phyloP scores from a whole-genome alignment of 2,888 invertebrate genomes.

The Dysmachus trigonus region DNA sequence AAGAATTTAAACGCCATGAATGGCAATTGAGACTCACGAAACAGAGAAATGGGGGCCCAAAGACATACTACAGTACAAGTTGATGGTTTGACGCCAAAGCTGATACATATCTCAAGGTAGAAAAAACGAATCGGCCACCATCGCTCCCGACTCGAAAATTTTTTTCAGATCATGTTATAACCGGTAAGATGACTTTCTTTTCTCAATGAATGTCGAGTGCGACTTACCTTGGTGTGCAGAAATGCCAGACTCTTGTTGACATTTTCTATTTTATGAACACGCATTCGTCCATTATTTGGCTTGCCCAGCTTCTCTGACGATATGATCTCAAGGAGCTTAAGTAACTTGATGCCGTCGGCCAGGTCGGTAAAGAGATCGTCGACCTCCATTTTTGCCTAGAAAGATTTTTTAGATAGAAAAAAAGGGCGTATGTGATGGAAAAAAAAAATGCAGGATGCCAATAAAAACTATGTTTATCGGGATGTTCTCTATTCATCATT shows the following conservation, averaged over 20 bases:
- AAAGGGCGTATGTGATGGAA: neutral
- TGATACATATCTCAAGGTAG: neutral
- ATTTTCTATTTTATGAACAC: slow-evolving; percentile 99
- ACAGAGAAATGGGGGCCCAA: slow-evolving; percentile 35
- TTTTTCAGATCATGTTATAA: slow-evolving; percentile 9
- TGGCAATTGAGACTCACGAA: slow-evolving; percentile 32
- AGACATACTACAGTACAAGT: neutral
- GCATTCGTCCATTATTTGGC: slow-evolving; percentile 94
- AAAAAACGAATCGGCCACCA: neutral
- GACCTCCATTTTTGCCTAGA: slow-evolving; percentile 96
- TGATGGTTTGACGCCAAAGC: neutral
- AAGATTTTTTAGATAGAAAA: slow-evolving; percentile 42
- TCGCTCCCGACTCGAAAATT: neutral
- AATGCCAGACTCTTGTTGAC: slow-evolving; percentile 97
- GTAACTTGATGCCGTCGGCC: slow-evolving; percentile 90
- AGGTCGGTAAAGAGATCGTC: slow-evolving; percentile 96
- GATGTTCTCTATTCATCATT: neutral
- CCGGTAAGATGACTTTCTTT: slow-evolving; percentile 38
- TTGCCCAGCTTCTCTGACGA: slow-evolving; percentile 97
- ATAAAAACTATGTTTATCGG: slow-evolving; percentile 5
- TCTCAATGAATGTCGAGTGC: slow-evolving; percentile 35
- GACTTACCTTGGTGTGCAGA: slow-evolving; percentile 86
- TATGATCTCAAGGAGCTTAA: slow-evolving; percentile 96
- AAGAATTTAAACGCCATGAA: slow-evolving; percentile 19
- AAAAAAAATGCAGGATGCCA: neutral